Evolutionary conservation across 2,888 invertebrate species (phyloP).

Genomic region (Conops quadrifasciatus): DNA sequence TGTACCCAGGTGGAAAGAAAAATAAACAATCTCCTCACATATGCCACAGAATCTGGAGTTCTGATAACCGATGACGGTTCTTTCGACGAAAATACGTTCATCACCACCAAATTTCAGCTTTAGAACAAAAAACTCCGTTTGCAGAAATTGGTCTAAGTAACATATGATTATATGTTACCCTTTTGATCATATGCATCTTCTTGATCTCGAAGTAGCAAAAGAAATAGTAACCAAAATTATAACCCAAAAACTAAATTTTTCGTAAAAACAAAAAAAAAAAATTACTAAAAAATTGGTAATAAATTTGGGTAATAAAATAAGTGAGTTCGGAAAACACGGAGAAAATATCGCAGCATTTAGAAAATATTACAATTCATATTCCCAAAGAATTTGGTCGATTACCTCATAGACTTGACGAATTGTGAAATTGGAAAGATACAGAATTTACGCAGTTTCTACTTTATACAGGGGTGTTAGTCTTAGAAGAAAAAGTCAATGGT

Average conservation of each 20-base stretch:
- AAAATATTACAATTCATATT: background rate
- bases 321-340: background rate
- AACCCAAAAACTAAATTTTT: constrained; percentile 19
- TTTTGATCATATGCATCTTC: constrained; percentile 49
- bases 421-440: constrained; percentile 13
- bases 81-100: constrained; percentile 10
- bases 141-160: constrained; percentile 40
- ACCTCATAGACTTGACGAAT: background rate
- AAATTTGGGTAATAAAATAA: no score
- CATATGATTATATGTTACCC: constrained; percentile 46
- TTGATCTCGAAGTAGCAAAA: constrained; percentile 43
- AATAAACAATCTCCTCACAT: constrained; percentile 32
- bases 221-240: constrained; percentile 34
- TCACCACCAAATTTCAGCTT: constrained; percentile 24
- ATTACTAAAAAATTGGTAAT: no score
- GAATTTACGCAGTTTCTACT: constrained; percentile 35
- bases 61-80: constrained; percentile 30
- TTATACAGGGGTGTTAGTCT: constrained; percentile 26
- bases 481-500: constrained; percentile 17
- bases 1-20: constrained; percentile 36
- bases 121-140: constrained; percentile 39
- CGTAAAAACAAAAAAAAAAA: no score
- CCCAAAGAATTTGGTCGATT: background rate
- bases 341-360: background rate
- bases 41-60: constrained; percentile 25